Percentiles rank a stretch among this genome's conserved stretches.
These are phyloP conservation scores for Folsomia candida DNA, from an alignment of 2,888 invertebrate species.

Conservation along the genomic window DNA sequence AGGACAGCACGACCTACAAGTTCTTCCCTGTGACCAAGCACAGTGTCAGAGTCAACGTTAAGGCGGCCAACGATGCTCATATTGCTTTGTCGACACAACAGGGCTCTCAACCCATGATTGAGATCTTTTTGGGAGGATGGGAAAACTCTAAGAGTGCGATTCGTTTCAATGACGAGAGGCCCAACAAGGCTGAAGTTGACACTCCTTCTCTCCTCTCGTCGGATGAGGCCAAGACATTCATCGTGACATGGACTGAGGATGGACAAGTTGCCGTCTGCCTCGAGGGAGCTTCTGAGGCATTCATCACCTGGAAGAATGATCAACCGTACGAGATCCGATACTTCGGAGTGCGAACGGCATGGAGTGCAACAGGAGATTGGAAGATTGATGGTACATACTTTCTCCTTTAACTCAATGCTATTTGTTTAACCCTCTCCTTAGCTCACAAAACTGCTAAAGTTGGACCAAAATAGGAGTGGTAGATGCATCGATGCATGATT, in stretches of 20 bases:
- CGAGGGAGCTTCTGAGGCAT: conserved; percentile 56
- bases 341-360: conserved; percentile 65
- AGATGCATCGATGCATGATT: no score
- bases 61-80: conserved; percentile 66
- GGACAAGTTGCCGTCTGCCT: conserved; percentile 59
- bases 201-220: conserved; percentile 62
- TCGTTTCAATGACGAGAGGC: conserved; percentile 63
- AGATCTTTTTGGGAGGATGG: conserved; percentile 69
- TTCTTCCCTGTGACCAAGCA: conserved; percentile 62
- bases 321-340: conserved; percentile 62
- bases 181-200: conserved; percentile 63
- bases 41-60: conserved; percentile 61
- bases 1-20: conserved; percentile 60
- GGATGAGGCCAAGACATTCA: conserved; percentile 54
- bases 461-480: no score
- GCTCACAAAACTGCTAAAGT: no score
- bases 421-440: no score
- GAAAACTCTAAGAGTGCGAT: conserved; percentile 66
- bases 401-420: neutral
- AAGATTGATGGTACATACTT: conserved; percentile 54
- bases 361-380: conserved; percentile 67
- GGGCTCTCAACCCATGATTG: conserved; percentile 65
- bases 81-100: conserved; percentile 61
- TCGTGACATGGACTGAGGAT: conserved; percentile 43
- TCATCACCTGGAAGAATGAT: conserved; percentile 64